These are phyloP conservation scores for Tolmerus cingulatus DNA, from an alignment of 2,888 invertebrate genomes.

Conservation along the genomic window DNA sequence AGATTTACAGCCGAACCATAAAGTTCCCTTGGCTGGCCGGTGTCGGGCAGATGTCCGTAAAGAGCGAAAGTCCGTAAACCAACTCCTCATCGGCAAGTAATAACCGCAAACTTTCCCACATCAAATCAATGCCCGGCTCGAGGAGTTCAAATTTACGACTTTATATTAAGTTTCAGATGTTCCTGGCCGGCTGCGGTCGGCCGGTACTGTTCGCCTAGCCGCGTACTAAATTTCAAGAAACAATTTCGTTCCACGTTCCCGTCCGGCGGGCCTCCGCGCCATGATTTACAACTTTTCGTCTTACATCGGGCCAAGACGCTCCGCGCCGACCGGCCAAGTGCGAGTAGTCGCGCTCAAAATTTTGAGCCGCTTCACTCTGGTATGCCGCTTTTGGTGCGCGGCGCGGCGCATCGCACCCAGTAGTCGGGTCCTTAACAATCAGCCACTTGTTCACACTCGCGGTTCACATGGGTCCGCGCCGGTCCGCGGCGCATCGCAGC, in stretches of 20 bases:
- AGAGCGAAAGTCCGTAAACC: constrained; percentile 33
- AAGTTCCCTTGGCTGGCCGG: not conserved
- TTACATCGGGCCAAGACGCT: not conserved
- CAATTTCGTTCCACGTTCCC: constrained; percentile 19
- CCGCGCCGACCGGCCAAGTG: not conserved
- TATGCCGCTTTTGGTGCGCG: constrained; percentile 6
- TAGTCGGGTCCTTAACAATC: constrained; percentile 40
- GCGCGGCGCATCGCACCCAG: not conserved
- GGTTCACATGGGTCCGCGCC: not conserved
- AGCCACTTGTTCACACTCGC: constrained; percentile 40
- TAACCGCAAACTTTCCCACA: constrained; percentile 36
- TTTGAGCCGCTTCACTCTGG: constrained; percentile 20
- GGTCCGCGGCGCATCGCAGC: not conserved
- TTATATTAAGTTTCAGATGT: constrained; percentile 26
- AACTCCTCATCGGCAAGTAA: constrained; percentile 29
- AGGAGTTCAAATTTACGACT: constrained; percentile 26
- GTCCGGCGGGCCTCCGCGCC: not conserved
- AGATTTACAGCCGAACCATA: constrained; percentile 21
- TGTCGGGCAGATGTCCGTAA: not conserved
- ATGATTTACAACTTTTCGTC: constrained; percentile 21
- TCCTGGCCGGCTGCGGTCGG: not conserved
- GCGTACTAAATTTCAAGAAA: constrained; percentile 30
- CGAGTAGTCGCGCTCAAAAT: constrained; percentile 13
- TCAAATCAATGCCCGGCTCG: constrained; percentile 22
- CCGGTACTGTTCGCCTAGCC: not conserved